Percentiles rank a stretch among this genome's conserved stretches.
These are phyloP conservation scores for Mormyrops attenuatus DNA, from an alignment of 2,797 vertebrate genomes.

Conservation along the genomic window DNA sequence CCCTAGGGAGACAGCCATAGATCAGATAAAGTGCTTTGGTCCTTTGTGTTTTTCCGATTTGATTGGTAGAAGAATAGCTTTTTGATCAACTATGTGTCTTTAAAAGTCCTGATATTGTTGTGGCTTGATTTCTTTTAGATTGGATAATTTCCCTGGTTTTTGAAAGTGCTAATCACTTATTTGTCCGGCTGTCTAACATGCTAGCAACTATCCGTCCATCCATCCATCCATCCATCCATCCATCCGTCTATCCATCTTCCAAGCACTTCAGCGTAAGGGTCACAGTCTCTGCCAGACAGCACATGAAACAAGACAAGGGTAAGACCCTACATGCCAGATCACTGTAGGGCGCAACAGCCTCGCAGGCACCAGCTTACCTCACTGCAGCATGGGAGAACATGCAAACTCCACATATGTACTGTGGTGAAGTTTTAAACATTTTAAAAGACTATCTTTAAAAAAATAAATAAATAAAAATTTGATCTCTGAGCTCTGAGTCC, in stretches of 20 bases:
- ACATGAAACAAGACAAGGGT: not conserved
- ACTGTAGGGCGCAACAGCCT: not conserved
- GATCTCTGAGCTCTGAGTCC: not conserved
- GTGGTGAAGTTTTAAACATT: not conserved
- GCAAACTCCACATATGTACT: not conserved
- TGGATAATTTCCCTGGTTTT: not conserved
- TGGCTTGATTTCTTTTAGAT: not conserved
- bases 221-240: not conserved
- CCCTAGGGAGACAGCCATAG: not conserved
- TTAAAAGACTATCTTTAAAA: not conserved
- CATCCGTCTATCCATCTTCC: not conserved
- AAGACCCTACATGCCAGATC: not conserved
- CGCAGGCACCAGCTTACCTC: not conserved
- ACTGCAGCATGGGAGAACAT: not conserved
- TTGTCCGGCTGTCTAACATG: not conserved
- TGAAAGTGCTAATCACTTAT: not conserved
- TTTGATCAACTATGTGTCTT: not conserved
- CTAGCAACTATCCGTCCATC: not conserved
- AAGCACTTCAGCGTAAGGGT: not conserved
- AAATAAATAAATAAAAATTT: not conserved
- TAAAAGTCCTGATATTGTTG: not conserved
- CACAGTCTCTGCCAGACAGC: not conserved
- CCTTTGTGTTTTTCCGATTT: not conserved
- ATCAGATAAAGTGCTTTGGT: conserved; percentile 11
- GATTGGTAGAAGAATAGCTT: not conserved